Evolutionary conservation across 2,797 vertebrate genomes (phyloP), one percentile per base, ranked within the genome.

Genomic region (Sibirionetta formosa): DNA sequence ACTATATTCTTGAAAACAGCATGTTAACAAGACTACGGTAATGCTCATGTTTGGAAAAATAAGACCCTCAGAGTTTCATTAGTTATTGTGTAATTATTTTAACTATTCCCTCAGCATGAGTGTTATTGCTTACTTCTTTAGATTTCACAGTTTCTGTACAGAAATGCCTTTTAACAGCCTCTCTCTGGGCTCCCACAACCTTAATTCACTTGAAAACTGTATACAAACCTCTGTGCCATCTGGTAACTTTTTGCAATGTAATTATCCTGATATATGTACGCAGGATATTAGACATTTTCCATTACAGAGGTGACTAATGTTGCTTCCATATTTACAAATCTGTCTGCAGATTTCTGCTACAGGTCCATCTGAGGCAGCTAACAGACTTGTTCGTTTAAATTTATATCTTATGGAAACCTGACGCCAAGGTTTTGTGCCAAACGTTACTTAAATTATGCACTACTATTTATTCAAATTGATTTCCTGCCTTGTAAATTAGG

Each of bases 71-170:
- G 95, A 89, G 92, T 85, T 96, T 83, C 92, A 96, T 96, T 96
- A 94, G 61, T 97, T 95, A 94, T 82, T 94, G 94, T 83, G 73
- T 90, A 96, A 97, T 94, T 94, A 94, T 96, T 97, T 94, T 96
- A 96, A 97, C 81, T 95, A 91, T 94, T 96, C 93, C 91, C 92
- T 84, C 68, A 94, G 94, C 88, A 95, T 72, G 69, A 91, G 14
- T 64, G 58, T 86, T 95, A 95, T 91, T 94, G 87, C 91, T 95
- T 96, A 95, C 80, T 84, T 46, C 86, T 88, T 94, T 71, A 88
- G 57, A 90, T 97, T 96, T 91, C 58, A 80, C 71, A 69, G 87
- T 85, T 96, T 96, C 86, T 85, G 77, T 94, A 95, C 36, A 95
- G 81, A 95, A 96, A 79, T 82, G 90, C 79, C 83, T 96, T 95